phyloP scores from a whole-genome alignment of 2,888 invertebrate species.

The Melanostoma mellinum region DNA sequence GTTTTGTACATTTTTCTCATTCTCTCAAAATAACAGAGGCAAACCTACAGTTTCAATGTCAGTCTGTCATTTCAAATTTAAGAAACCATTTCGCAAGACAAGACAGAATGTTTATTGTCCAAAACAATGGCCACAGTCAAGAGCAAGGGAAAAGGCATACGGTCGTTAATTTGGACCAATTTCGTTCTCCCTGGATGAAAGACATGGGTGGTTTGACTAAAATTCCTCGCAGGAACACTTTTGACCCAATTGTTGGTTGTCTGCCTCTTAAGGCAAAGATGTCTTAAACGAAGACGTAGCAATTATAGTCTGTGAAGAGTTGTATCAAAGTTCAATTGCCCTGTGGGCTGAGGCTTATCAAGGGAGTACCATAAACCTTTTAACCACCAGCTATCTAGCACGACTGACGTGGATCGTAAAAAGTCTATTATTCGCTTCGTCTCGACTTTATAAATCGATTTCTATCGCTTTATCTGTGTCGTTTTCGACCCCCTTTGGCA shows the following conservation, averaged over 20 bases:
- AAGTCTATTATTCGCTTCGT: slow-evolving; percentile 5
- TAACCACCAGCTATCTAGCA: neutral
- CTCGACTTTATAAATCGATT: slow-evolving; percentile 10
- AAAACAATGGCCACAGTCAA: slow-evolving; percentile 32
- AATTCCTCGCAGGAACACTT: slow-evolving; percentile 32
- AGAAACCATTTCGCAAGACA: slow-evolving; percentile 31
- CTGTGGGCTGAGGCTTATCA: slow-evolving; percentile 19
- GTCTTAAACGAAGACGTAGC: slow-evolving; percentile 1
- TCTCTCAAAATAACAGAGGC: slow-evolving; percentile 5
- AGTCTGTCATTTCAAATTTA: slow-evolving; percentile 25
- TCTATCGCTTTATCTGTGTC: slow-evolving; percentile 10
- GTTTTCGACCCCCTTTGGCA: neutral
- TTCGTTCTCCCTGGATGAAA: neutral
- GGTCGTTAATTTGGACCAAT: slow-evolving; percentile 25
- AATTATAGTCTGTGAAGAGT: slow-evolving; percentile 12
- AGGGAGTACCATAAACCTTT: slow-evolving; percentile 21
- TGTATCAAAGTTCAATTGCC: slow-evolving; percentile 38
- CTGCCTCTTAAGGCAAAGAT: slow-evolving; percentile 26
- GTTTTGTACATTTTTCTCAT: slow-evolving; percentile 9
- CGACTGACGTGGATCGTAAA: slow-evolving; percentile 24
- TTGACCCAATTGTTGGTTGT: slow-evolving; percentile 25
- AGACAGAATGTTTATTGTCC: slow-evolving; percentile 2
- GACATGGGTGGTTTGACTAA: slow-evolving; percentile 8
- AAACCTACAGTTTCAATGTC: slow-evolving; percentile 43
- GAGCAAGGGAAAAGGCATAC: slow-evolving; percentile 3